Percentiles rank a stretch among this genome's conserved stretches.
phyloP scores from a whole-genome alignment of 92 coral and sea anemone genomes.

The Porites lobata region DNA sequence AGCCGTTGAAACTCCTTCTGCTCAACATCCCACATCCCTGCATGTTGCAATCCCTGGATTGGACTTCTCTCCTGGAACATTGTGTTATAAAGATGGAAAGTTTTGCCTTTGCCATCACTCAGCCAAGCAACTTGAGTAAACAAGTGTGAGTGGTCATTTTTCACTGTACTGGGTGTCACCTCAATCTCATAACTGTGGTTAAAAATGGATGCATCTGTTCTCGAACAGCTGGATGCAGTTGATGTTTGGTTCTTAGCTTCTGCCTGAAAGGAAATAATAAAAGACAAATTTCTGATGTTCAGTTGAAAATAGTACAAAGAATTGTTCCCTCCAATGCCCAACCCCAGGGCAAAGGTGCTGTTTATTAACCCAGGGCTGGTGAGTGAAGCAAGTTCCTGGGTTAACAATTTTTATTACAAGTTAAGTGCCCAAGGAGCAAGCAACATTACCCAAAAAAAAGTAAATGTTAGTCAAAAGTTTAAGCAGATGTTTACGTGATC shows the following conservation, averaged over 20 bases:
- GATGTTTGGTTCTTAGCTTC: neutral
- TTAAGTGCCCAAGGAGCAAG: no score
- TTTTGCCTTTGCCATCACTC: conserved; percentile 68
- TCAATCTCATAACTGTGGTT: conserved; percentile 58
- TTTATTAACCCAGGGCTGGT: no score
- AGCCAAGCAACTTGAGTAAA: conserved; percentile 82
- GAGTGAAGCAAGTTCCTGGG: no score
- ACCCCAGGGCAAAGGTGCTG: no score
- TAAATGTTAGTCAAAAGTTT: no score
- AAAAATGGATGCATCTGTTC: neutral
- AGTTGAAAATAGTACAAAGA: no score
- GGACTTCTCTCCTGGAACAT: conserved; percentile 57
- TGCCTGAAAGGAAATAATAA: neutral
- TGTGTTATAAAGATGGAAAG: conserved; percentile 68
- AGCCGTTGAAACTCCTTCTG: conserved; percentile 71
- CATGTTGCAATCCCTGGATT: conserved; percentile 25
- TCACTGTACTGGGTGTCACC: conserved; percentile 75
- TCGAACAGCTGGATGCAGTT: neutral
- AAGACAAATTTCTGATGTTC: no score
- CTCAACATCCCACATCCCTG: conserved; percentile 18
- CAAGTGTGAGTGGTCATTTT: conserved; percentile 63
- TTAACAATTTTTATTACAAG: no score
- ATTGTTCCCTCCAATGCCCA: no score
- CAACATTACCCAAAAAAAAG: no score
- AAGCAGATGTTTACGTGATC: no score